Conservation (phyloP, 1,140 invertebrate species). For the Drosophila albomicans region DNA sequence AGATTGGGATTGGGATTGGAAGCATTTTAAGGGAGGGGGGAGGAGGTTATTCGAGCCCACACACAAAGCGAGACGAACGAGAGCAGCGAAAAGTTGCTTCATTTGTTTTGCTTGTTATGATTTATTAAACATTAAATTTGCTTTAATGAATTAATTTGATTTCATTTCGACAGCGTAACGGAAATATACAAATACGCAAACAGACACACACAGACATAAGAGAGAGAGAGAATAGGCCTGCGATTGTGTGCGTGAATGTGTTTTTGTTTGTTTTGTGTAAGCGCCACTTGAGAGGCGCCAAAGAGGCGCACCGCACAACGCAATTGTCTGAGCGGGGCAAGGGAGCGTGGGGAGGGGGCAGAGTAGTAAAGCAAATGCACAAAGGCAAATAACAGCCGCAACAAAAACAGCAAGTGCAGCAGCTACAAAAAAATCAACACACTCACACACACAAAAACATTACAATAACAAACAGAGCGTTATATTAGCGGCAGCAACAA, state of each 20-base stretch:
- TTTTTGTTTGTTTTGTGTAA: conserved; percentile 24
- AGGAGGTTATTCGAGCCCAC: neutral
- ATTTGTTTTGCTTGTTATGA: conserved; percentile 70
- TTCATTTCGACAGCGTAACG: conserved; percentile 69
- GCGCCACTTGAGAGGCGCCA: conserved; percentile 59
- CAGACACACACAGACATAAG: neutral
- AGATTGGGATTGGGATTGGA: conserved; percentile 52
- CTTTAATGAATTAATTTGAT: conserved; percentile 80
- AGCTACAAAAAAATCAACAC: conserved; percentile 31
- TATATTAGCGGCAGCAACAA: conserved; percentile 17
- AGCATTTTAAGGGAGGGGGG: neutral
- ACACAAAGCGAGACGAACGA: conserved; percentile 2
- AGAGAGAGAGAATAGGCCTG: neutral
- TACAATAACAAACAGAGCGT: conserved; percentile 11
- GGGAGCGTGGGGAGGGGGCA: neutral
- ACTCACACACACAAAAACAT: conserved; percentile 19
- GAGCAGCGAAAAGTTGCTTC: conserved; percentile 33
- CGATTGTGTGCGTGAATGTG: neutral
- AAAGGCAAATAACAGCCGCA: conserved; percentile 10
- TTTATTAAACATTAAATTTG: conserved; percentile 80
- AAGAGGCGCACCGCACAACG: conserved; percentile 55
- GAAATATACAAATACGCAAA: conserved; percentile 22
- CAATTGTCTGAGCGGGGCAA: conserved; percentile 53
- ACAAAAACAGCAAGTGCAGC: conserved; percentile 24
- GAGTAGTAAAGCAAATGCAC: conserved; percentile 5